Evolutionary conservation across 2,888 invertebrate species (phyloP), one percentile per base, ranked within the genome.

Genomic region (Archaeoteleia sp.): DNA sequence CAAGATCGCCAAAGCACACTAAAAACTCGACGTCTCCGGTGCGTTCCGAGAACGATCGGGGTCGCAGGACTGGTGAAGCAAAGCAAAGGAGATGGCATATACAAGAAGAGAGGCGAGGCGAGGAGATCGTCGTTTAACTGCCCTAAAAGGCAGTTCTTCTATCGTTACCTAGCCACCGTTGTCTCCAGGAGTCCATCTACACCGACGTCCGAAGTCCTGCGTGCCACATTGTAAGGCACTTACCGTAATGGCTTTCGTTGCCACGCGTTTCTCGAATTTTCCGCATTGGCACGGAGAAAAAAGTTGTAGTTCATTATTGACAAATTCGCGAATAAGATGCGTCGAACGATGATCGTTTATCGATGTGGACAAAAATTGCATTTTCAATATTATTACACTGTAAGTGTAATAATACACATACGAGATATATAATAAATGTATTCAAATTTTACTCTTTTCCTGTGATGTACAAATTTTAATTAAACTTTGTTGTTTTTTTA

Each of bases 81-180:
- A 73, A 70, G 54, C 69, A 70, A 71, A 66, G 66, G 61, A 39
- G 17, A 57, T 49, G 66, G 65, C 46, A 72, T 48, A 54, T 53
- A 58, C 37, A 37, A 43, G 67, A 68, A 61, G 58, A 68, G 51
- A 67, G 55, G 60, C 62, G 78, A 74, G 77, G 71, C 71, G 73
- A 75, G 73, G 71, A 69, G 75, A 74, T 75, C 74, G 76, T 69
- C 72, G 75, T 76, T 77, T 77, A 78, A 78, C 80, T 78, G 75
- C 82, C 81, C 79, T 82, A 82, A 80, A 82, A 82, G 82, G 82
- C 76, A 77, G 79, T 78, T 74, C 72, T 77, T 73, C 76, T 72
- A 70, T 75, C 72, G 75, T 73, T 72, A 67, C 61, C 74, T 76
- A 75, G 71, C 75, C 75, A 73, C 76, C 74, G 74, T 77, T 76